Conservation (phyloP, 1,140 invertebrate genomes). For the Melitaea cinxia region DNA sequence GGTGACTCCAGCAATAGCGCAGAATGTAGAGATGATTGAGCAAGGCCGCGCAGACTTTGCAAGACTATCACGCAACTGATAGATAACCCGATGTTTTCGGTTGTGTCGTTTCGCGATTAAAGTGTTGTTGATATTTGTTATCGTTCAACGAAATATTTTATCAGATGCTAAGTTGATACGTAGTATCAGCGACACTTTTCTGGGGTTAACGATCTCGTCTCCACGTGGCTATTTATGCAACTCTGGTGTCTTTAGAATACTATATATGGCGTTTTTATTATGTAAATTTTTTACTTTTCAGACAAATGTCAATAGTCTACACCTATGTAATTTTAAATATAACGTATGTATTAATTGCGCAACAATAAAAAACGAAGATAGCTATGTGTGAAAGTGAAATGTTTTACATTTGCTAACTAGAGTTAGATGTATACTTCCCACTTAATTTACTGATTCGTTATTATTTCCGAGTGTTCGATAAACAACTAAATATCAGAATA, state of each 20-base stretch:
- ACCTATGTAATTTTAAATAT: too few species aligned
- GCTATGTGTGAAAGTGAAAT: conserved; percentile 8
- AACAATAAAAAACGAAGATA: conserved; percentile 1
- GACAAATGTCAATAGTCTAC: too few species aligned
- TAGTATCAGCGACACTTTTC: conserved; percentile 61
- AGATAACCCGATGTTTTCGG: conserved; percentile 15
- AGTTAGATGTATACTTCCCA: conserved; percentile 22
- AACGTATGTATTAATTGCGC: neutral
- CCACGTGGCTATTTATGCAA: conserved; percentile 61
- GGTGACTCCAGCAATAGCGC: conserved; percentile 55
- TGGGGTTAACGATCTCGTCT: conserved; percentile 60
- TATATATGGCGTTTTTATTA: neutral
- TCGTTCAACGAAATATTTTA: conserved; percentile 53
- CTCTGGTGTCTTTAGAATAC: conserved; percentile 21
- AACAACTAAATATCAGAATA: conserved; percentile 46
- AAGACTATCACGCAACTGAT: conserved; percentile 34
- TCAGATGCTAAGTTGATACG: conserved; percentile 57
- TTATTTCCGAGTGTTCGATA: conserved; percentile 48
- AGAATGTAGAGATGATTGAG: conserved; percentile 64
- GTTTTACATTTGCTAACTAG: neutral
- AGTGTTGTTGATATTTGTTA: conserved; percentile 49
- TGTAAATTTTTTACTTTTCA: neutral
- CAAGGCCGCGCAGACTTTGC: conserved; percentile 53
- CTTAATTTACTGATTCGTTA: conserved; percentile 48
- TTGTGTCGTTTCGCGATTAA: conserved; percentile 16